These are phyloP conservation scores for Sminthopsis crassicaudata DNA, from an alignment of 2,113 vertebrate species.

Conservation along the genomic window DNA sequence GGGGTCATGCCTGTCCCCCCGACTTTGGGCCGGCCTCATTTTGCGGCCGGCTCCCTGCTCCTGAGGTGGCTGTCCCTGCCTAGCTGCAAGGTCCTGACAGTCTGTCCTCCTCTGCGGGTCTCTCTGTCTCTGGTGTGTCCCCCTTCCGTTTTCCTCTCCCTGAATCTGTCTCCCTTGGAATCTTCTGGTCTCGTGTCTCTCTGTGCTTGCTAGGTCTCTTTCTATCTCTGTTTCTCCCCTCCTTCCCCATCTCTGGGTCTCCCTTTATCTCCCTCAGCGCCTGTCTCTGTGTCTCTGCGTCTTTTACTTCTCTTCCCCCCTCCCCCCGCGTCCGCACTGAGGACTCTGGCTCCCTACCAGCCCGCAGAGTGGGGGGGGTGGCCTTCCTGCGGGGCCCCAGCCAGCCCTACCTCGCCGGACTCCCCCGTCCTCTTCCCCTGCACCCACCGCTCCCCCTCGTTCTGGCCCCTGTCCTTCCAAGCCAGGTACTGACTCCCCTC, in stretches of 20 bases:
- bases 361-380: background rate
- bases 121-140: slow-evolving; percentile 50
- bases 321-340: background rate
- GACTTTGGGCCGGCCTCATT: background rate
- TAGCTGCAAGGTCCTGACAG: slow-evolving; percentile 56
- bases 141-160: background rate
- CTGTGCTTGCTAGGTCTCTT: background rate
- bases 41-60: background rate
- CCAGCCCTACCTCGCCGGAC: background rate
- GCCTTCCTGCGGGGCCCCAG: background rate
- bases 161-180: background rate
- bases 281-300: too few species aligned
- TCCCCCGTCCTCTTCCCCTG: background rate
- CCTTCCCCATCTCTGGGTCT: too few species aligned
- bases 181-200: background rate
- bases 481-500: background rate
- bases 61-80: slow-evolving; percentile 52
- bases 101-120: background rate
- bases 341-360: background rate
- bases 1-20: background rate
- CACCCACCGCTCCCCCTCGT: background rate
- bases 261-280: too few species aligned
- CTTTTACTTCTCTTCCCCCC: background rate
- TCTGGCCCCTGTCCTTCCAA: background rate
- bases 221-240: background rate